phyloP scores from a whole-genome alignment of 2,113 vertebrate species.

The Daphoenositta chrysoptera region DNA sequence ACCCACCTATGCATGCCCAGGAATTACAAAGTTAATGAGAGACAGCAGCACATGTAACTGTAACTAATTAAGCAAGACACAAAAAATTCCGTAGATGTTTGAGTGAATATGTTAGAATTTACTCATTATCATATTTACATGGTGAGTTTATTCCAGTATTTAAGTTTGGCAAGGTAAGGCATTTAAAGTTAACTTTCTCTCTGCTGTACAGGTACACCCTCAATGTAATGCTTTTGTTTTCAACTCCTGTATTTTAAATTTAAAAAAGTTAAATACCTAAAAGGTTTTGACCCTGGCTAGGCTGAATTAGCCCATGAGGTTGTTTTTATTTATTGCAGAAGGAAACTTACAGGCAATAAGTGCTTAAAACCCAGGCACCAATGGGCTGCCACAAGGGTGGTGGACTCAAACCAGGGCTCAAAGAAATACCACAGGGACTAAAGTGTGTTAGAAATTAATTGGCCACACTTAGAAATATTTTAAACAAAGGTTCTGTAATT shows the following conservation, averaged over 20 bases:
- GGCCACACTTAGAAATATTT: neutral
- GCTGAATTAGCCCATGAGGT: neutral
- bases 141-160: neutral
- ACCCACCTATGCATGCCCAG: slow-evolving; percentile 51
- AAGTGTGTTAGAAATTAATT: neutral
- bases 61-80: slow-evolving; percentile 65
- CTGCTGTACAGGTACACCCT: fast-evolving
- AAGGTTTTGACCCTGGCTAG: neutral
- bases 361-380: neutral
- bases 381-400: fast-evolving
- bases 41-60: slow-evolving; percentile 48
- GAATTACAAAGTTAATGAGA: slow-evolving; percentile 69
- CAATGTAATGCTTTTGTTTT: neutral
- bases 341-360: neutral
- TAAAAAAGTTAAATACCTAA: neutral
- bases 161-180: neutral
- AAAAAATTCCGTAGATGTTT: slow-evolving; percentile 39
- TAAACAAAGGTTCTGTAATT: neutral
- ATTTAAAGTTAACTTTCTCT: neutral
- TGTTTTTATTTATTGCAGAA: neutral
- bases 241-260: neutral
- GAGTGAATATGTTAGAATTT: slow-evolving; percentile 36
- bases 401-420: neutral
- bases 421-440: neutral
- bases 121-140: slow-evolving; percentile 51